Evolutionary conservation across 1,140 invertebrate genomes (phyloP), one percentile per base, ranked within the genome.

Genomic region (Copidosoma floridanum): DNA sequence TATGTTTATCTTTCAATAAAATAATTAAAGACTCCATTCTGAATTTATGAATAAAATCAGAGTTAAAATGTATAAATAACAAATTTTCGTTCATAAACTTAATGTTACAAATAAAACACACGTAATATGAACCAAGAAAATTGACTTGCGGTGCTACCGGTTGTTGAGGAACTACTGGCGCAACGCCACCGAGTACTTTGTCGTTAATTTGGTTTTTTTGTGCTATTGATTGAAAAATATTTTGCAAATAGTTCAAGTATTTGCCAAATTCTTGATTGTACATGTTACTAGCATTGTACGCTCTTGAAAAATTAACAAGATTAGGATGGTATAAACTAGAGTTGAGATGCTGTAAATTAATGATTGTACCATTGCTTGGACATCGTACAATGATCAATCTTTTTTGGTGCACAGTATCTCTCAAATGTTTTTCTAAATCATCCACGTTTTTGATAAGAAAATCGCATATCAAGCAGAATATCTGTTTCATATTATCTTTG

Each of bases 1-100:
- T 61, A 54, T 61, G 20, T 40, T 54, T 54, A 48, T 61, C 51
- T 29, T 44, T 61, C 26, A 61, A 48, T 23, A 61, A 7, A 37
- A 61, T 40, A 37, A 47, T 48, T 5, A 61, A 29, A 16, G 43
- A 26, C 26, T 37, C 10, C 43, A 61, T 47, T 48, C 44, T 38
- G 32, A 38, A 54, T 21, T 37, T 54, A 32, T 61, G 51, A 46
- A 46, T 16, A 40, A 46, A 38, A 29, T 60, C 57, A 60, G 53
- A 52, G 29, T 52, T 37, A 20, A 53, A 53, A 47, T 60, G 57
- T 21, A 46, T n/a, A 40, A 24, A 47, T 35, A 60, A 47, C 26
- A 54, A 47, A 38, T 38, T 61, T 40, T 61, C 58, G 48, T 48
- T n/a, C 23, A 1, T 12, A 48, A 54, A 61, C 23, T 48, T 54